phyloP scores from a whole-genome alignment of 2,113 vertebrate genomes.

The Chitala chitala region DNA sequence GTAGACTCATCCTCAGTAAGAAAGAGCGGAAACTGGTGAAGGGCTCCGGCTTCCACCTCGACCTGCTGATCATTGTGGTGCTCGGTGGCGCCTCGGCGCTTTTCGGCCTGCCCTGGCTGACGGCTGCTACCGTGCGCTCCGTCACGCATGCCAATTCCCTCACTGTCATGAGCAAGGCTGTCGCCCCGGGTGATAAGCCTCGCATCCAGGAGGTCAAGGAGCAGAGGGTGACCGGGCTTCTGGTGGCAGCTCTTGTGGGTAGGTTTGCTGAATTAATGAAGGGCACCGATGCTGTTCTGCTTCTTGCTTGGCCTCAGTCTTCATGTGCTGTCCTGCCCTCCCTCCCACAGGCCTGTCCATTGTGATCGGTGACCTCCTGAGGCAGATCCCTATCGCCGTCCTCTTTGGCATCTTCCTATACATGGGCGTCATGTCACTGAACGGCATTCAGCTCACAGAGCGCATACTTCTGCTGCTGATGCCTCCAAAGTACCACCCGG shows the following conservation, averaged over 20 bases:
- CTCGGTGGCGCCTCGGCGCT: conserved; percentile 81
- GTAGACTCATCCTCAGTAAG: conserved; percentile 89
- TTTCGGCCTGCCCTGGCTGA: conserved; percentile 91
- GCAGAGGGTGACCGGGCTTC: conserved; percentile 88
- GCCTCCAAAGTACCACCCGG: conserved; percentile 93
- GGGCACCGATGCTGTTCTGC: not conserved
- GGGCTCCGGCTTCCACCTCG: conserved; percentile 92
- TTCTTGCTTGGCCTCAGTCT: not conserved
- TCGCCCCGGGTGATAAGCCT: conserved; percentile 92
- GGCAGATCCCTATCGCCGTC: conserved; percentile 83
- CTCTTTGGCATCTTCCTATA: conserved; percentile 93
- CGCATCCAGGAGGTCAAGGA: conserved; percentile 97
- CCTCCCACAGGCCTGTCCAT: conserved; percentile 77
- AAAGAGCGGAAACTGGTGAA: conserved; percentile 92
- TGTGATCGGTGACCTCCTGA: conserved; percentile 82
- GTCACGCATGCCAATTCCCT: conserved; percentile 94
- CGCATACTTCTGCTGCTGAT: conserved; percentile 88
- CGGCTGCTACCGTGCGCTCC: conserved; percentile 86
- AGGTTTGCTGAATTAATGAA: conserved; percentile 2
- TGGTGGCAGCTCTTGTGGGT: conserved; percentile 88
- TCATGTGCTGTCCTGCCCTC: not conserved
- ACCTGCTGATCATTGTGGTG: conserved; percentile 86
- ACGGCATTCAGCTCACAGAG: conserved; percentile 90
- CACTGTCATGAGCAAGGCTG: conserved; percentile 94
- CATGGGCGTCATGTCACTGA: conserved; percentile 91